A percentile compares a stretch with the other conserved stretches of the same genome.
These are phyloP conservation scores for Pharmacophagus antenor DNA, from an alignment of 2,888 invertebrate genomes.

Conservation along the genomic window DNA sequence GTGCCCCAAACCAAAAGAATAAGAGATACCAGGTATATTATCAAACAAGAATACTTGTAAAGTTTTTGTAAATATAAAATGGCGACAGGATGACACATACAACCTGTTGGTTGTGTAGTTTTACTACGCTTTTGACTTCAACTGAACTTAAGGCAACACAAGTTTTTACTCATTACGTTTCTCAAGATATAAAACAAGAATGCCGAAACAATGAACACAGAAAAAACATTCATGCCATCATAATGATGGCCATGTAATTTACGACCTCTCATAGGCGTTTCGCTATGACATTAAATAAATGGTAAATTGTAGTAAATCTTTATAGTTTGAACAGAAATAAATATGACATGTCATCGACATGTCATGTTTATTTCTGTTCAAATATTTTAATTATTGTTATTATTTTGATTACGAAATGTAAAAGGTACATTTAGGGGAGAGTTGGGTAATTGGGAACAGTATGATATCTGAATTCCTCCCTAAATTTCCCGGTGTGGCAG, in stretches of 20 bases:
- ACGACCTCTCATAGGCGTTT: slow-evolving; percentile 34
- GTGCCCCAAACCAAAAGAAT: too few relatives aligned
- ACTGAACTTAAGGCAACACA: slow-evolving; percentile 38
- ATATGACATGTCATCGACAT: too few relatives aligned
- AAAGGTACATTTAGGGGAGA: too few relatives aligned
- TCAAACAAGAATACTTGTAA: background rate
- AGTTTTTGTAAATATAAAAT: slow-evolving; percentile 2
- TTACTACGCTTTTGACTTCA: slow-evolving; percentile 37
- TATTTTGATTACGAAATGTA: too few relatives aligned
- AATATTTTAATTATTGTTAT: too few relatives aligned
- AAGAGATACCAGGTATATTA: too few relatives aligned
- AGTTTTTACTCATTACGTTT: slow-evolving; percentile 40
- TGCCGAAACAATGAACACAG: slow-evolving; percentile 36
- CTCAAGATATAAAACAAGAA: slow-evolving; percentile 31
- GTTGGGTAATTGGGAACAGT: too few relatives aligned
- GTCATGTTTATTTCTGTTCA: too few relatives aligned
- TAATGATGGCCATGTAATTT: slow-evolving; percentile 37
- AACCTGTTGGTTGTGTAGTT: slow-evolving; percentile 24
- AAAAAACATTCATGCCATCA: slow-evolving; percentile 37
- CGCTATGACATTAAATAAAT: slow-evolving; percentile 22
- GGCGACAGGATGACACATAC: slow-evolving; percentile 32
- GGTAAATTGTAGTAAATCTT: slow-evolving; percentile 11
- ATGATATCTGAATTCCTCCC: too few relatives aligned
- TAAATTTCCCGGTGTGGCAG: too few relatives aligned
- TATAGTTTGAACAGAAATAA: slow-evolving; percentile 14